These are phyloP conservation scores for Leptogaster cylindrica DNA, from an alignment of 2,888 invertebrate genomes.

Conservation along the genomic window DNA sequence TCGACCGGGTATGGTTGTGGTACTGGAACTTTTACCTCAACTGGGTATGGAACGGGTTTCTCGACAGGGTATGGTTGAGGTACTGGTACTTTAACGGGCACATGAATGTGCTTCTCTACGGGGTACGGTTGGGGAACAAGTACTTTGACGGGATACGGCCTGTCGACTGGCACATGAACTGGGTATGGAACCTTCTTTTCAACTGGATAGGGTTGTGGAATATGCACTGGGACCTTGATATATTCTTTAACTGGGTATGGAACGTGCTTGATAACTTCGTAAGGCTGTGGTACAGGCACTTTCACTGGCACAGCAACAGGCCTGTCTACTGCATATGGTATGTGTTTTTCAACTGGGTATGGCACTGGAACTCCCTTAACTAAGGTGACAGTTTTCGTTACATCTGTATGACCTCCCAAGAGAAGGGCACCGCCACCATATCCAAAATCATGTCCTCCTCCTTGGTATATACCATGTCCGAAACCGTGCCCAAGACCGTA, in stretches of 20 bases:
- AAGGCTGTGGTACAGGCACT: conserved; percentile 52
- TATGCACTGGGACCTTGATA: conserved; percentile 70
- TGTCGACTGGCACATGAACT: conserved; percentile 68
- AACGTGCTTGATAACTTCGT: conserved; percentile 66
- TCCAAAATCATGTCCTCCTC: conserved; percentile 58
- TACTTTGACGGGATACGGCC: conserved; percentile 72
- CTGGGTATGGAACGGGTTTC: conserved; percentile 71
- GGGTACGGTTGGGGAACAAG: conserved; percentile 74
- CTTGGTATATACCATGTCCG: conserved; percentile 62
- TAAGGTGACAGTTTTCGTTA: conserved; percentile 73
- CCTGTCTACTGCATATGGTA: conserved; percentile 68
- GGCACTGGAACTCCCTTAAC: conserved; percentile 77
- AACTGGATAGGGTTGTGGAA: conserved; percentile 67
- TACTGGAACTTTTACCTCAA: conserved; percentile 68
- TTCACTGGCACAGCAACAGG: conserved; percentile 70
- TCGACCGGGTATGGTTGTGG: conserved; percentile 67
- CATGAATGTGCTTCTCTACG: conserved; percentile 72
- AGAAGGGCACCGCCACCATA: conserved; percentile 52
- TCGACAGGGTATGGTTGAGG: conserved; percentile 65
- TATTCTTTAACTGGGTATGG: conserved; percentile 70
- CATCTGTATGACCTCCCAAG: conserved; percentile 64
- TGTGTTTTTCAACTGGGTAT: conserved; percentile 73
- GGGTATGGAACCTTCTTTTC: conserved; percentile 68
- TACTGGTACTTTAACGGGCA: conserved; percentile 68
- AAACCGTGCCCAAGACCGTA: conserved; percentile 52